Evolutionary conservation across 1,140 invertebrate genomes (phyloP).

Genomic region (Drosophila sechellia): DNA sequence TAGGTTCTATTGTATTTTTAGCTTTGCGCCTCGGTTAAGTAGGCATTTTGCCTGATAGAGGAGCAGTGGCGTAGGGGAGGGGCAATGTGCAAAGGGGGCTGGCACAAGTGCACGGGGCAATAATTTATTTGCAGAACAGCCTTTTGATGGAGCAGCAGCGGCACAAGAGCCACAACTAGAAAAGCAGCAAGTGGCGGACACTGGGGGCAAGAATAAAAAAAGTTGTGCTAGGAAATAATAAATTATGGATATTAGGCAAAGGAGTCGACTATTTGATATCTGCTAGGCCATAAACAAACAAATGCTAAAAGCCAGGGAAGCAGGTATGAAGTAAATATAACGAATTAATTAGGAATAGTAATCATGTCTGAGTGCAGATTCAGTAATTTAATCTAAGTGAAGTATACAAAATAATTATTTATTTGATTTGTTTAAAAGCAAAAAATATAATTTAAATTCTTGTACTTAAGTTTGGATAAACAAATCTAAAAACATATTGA

Average conservation of each 20-base stretch:
- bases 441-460: no score
- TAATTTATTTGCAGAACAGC: slow-evolving; percentile 66
- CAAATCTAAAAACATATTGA: no score
- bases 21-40: slow-evolving; percentile 52
- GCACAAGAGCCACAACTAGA: slow-evolving; percentile 26
- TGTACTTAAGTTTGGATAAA: no score
- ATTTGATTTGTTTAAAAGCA: no score
- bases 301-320: neutral
- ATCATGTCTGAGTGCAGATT: no score
- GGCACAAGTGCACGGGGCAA: slow-evolving; percentile 55
- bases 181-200: slow-evolving; percentile 33
- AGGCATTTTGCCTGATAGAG: slow-evolving; percentile 27
- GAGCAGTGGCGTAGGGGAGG: neutral
- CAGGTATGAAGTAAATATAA: neutral
- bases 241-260: slow-evolving; percentile 39
- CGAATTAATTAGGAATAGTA: no score
- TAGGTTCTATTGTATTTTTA: slow-evolving; percentile 69
- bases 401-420: no score
- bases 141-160: slow-evolving; percentile 53
- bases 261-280: slow-evolving; percentile 48
- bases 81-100: slow-evolving; percentile 12
- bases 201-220: slow-evolving; percentile 40
- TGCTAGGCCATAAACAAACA: slow-evolving; percentile 12
- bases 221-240: slow-evolving; percentile 49
- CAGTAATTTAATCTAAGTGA: no score